These are phyloP conservation scores for Augiades crinisus DNA, from an alignment of 2,888 invertebrate species.

Conservation along the genomic window DNA sequence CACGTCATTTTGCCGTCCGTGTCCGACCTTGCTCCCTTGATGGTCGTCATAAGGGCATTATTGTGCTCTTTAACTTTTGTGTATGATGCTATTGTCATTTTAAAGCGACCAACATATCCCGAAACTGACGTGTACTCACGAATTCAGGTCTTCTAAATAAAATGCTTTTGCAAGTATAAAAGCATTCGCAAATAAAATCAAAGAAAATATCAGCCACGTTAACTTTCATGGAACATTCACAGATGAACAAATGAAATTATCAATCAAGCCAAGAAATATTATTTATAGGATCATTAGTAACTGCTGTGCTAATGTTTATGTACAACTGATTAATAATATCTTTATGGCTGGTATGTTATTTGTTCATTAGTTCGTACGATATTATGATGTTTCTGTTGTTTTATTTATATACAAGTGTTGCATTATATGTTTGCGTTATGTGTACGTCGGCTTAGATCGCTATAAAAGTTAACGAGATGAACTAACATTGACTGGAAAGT, in stretches of 20 bases:
- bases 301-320: slow-evolving; percentile 23
- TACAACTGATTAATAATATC: slow-evolving; percentile 22
- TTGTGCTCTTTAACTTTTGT: slow-evolving; percentile 45
- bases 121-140: neutral
- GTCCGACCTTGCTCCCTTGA: slow-evolving; percentile 52
- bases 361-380: slow-evolving; percentile 6
- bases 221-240: slow-evolving; percentile 5
- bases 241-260: slow-evolving; percentile 12
- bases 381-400: slow-evolving; percentile 16
- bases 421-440: slow-evolving; percentile 22
- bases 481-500: slow-evolving; percentile 22
- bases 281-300: slow-evolving; percentile 10
- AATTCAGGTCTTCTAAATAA: neutral
- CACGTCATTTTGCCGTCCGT: slow-evolving; percentile 57
- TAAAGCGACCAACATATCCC: slow-evolving; percentile 6
- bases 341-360: slow-evolving; percentile 20
- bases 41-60: slow-evolving; percentile 57
- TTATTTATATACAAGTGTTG: slow-evolving; percentile 22
- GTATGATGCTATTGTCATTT: slow-evolving; percentile 18
- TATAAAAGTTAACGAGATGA: slow-evolving; percentile 17
- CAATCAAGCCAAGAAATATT: slow-evolving; percentile 15
- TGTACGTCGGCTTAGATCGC: slow-evolving; percentile 18
- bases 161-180: slow-evolving; percentile 1
- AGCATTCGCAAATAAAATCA: slow-evolving; percentile 14
- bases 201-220: slow-evolving; percentile 17